Evolutionary conservation across 2,113 vertebrate genomes (phyloP).

Genomic region (Neomonachus schauinslandi): DNA sequence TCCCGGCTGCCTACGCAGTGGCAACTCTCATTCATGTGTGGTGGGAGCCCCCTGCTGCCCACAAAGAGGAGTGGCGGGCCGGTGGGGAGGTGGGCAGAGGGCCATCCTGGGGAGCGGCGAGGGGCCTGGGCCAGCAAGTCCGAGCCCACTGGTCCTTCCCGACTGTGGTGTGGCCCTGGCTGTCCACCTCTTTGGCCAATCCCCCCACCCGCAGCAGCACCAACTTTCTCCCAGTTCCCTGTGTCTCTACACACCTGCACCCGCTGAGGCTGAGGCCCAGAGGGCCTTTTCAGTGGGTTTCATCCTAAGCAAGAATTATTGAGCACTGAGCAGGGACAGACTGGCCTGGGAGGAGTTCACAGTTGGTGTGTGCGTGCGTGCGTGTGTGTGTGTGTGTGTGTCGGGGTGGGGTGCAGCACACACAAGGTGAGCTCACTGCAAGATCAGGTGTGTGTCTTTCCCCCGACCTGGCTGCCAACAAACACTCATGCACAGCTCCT

Average conservation of each 20-base stretch:
- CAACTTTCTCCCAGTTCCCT: not conserved
- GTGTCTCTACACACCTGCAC: too few relatives aligned
- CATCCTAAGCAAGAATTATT: not conserved
- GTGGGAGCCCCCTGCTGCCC: conserved; percentile 72
- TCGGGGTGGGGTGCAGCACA: not conserved
- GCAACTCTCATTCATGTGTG: conserved; percentile 3
- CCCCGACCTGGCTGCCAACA: not conserved
- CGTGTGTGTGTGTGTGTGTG: not conserved
- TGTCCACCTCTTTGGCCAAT: not conserved
- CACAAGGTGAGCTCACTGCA: not conserved
- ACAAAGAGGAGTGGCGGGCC: not conserved
- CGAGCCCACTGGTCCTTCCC: rapidly evolving
- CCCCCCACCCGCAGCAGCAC: too few relatives aligned
- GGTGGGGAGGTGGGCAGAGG: not conserved
- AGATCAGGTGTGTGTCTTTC: not conserved
- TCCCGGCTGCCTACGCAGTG: rapidly evolving
- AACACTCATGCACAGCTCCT: not conserved
- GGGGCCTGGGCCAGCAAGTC: not conserved
- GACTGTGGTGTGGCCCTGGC: not conserved
- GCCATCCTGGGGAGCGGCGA: rapidly evolving
- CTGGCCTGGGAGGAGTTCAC: not conserved
- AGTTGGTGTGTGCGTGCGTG: not conserved
- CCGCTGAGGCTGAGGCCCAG: not conserved
- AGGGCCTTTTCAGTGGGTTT: not conserved
- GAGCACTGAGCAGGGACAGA: not conserved